Evolutionary conservation across 2,797 vertebrate species (phyloP).

Genomic region (Pangasius macronema): DNA sequence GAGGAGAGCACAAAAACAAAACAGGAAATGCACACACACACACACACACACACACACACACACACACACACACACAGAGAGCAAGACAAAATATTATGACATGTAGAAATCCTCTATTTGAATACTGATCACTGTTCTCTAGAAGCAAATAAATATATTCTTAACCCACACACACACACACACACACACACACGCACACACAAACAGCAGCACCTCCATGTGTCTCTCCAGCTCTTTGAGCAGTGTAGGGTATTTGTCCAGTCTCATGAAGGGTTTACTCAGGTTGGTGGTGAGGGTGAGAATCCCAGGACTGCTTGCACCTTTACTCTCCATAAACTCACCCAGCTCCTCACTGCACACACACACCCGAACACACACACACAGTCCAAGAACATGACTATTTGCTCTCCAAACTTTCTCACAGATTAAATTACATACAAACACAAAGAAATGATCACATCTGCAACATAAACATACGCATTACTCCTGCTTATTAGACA

Average conservation of each 20-base stretch:
- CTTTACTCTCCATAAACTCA: constrained; percentile 95
- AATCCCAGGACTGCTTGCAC: constrained; percentile 90
- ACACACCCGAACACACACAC: constrained; percentile 8
- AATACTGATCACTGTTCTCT: background rate
- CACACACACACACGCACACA: background rate
- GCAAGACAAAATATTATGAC: background rate
- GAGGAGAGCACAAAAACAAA: constrained; percentile 42
- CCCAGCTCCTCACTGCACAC: constrained; percentile 86
- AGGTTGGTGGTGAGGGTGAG: constrained; percentile 94
- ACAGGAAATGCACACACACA: background rate
- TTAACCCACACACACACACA: background rate
- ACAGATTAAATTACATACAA: background rate
- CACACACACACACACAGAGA: background rate
- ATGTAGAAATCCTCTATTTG: background rate
- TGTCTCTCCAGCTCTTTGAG: constrained; percentile 98
- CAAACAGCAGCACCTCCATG: constrained; percentile 85
- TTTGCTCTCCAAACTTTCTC: background rate
- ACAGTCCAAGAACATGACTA: background rate
- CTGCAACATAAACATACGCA: background rate
- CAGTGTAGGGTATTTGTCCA: constrained; percentile 95
- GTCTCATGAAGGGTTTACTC: constrained; percentile 97
- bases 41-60: too few species aligned
- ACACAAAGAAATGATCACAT: background rate
- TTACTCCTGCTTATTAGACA: background rate
- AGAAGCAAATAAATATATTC: background rate